Base-by-base conservation (phyloP, 2,797 vertebrate species). In the Danio jaintianensis region DNA sequence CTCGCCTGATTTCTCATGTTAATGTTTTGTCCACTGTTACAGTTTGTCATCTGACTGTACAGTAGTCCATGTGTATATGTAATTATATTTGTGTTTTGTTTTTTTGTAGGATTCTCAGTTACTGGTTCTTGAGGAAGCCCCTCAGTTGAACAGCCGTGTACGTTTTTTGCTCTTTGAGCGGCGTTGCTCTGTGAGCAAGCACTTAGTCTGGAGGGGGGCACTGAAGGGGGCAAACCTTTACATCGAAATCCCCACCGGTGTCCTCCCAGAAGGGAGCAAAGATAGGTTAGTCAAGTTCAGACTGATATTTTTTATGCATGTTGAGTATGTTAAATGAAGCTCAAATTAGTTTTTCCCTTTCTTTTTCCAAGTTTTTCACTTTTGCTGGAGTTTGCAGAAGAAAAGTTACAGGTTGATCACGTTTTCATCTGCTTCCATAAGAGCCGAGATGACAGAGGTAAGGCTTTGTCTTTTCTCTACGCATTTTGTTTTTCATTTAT, bases 381-480 rank as follows among this genome's bases (percentile, higher is more conserved):
- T 85, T 91, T 99, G 86, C 94, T 99, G 4, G 97, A 98, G 88
- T 99, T 98, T 88, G 96, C 97, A 11, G 98, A 99, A 88, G 97
- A 98, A 88, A 95, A 97, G 87, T 95, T 99, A 84, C 96, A 92
- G 82, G 96, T 93, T 1, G 94, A 96, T 85, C 95, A 98, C 0
- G 96, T 97, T 83, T 99, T 99, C 88, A 95, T 99, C 88, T 99
- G 97, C 93, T 98, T 99, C 91, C 96, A 96, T 92, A 98, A 98
- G 93, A 97, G 90, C 89, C 95, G 97, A 67, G 96, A 98, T 20
- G 98, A 99, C 88, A 88, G 97, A 97, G 97, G 98, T 98, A 64
- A 87, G 90, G 66, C 6, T 0, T 15, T 8, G 15, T 20, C 4
- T 15, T 72, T 42, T 18, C n/a, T 61, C 15, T 52, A 45, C 4